Conservation (phyloP, 2,797 vertebrate genomes). For the Tapera naevia region DNA sequence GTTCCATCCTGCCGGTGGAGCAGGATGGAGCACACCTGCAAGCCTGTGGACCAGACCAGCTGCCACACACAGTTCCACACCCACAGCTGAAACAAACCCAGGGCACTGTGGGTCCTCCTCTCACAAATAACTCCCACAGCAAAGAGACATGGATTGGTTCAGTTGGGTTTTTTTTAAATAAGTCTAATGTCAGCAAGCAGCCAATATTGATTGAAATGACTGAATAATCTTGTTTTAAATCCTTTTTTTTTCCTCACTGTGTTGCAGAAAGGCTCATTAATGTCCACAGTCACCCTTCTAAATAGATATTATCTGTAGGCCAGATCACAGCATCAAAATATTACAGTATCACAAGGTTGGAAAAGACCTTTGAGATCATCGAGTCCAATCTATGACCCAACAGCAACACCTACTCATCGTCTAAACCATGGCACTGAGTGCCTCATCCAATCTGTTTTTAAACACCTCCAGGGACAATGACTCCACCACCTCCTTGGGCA, state of each 20-base stretch:
- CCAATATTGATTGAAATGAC: not conserved
- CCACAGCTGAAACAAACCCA: not conserved
- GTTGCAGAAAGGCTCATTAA: not conserved
- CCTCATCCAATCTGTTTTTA: no score
- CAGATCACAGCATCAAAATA: no score
- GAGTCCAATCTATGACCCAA: no score
- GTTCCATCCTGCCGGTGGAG: accelerated
- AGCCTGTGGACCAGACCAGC: accelerated
- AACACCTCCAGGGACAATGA: no score
- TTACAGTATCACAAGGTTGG: no score
- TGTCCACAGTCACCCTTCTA: not conserved
- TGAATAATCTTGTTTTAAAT: not conserved
- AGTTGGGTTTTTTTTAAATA: not conserved
- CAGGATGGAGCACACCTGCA: accelerated
- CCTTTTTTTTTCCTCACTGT: not conserved
- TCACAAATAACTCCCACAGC: not conserved
- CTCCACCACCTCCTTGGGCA: no score
- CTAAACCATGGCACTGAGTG: no score
- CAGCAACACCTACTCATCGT: no score
- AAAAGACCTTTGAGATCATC: no score
- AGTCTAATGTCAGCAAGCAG: not conserved
- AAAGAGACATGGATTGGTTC: not conserved
- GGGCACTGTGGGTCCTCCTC: not conserved
- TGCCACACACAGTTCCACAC: not conserved
- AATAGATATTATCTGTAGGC: not conserved